These are phyloP conservation scores for Gulo gulo DNA, from an alignment of 2,113 vertebrate genomes.

Conservation along the genomic window DNA sequence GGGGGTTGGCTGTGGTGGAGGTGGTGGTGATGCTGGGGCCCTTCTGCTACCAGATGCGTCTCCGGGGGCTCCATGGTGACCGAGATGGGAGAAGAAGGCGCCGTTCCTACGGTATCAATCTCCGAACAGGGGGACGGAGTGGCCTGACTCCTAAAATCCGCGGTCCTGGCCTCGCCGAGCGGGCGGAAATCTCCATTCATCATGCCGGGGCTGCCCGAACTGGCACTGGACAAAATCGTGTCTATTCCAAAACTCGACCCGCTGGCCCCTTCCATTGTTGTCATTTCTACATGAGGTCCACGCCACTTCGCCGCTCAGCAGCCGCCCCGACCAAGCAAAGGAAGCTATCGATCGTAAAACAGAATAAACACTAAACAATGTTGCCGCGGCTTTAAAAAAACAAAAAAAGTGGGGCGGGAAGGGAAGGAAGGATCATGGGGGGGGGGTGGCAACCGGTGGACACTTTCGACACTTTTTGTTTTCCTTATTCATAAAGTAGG, in stretches of 20 bases:
- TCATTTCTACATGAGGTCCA: slow-evolving; percentile 86
- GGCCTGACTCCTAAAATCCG: slow-evolving; percentile 94
- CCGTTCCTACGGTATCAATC: slow-evolving; percentile 95
- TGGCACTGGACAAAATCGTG: slow-evolving; percentile 93
- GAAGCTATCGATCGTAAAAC: slow-evolving; percentile 50
- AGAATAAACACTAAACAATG: slow-evolving; percentile 54
- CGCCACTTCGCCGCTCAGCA: slow-evolving; percentile 81
- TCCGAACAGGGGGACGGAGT: slow-evolving; percentile 96
- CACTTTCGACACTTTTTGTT: slow-evolving; percentile 47
- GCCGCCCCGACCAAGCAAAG: slow-evolving; percentile 41
- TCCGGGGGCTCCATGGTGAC: slow-evolving; percentile 94
- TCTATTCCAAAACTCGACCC: slow-evolving; percentile 99
- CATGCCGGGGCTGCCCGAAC: slow-evolving; percentile 89
- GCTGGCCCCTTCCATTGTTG: slow-evolving; percentile 95
- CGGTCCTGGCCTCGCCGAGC: slow-evolving; percentile 89
- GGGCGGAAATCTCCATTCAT: slow-evolving; percentile 95
- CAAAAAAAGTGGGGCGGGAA: background rate
- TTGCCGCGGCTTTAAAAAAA: background rate
- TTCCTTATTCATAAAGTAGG: slow-evolving; percentile 31
- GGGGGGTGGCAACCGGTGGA: slow-evolving; percentile 26
- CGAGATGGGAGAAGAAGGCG: slow-evolving; percentile 95
- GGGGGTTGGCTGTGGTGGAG: slow-evolving; percentile 86
- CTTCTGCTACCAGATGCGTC: slow-evolving; percentile 87
- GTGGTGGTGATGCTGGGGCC: slow-evolving; percentile 88
- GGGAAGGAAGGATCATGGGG: background rate